Percentiles rank a stretch among this genome's conserved stretches.
These are phyloP conservation scores for Festucalex cinctus DNA, from an alignment of 2,113 vertebrate species.

Conservation along the genomic window DNA sequence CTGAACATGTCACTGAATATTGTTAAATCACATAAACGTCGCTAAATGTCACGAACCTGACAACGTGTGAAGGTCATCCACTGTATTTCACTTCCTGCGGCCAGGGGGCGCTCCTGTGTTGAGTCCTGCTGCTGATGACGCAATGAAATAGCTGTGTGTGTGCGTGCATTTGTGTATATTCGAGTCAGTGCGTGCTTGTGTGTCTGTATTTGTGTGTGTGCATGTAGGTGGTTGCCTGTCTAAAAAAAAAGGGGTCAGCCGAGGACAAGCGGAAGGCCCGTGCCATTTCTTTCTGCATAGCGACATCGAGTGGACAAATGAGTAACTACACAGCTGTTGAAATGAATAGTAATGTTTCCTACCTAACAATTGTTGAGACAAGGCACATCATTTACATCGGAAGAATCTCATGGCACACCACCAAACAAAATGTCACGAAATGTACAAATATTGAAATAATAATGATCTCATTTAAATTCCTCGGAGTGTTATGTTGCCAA, in stretches of 20 bases:
- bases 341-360: not conserved
- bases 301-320: constrained; percentile 64
- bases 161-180: not conserved
- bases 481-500: no score
- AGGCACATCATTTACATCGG: not conserved
- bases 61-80: not conserved
- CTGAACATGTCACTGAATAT: no score
- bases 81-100: not conserved
- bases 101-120: not conserved
- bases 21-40: no score
- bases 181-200: not conserved
- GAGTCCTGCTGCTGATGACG: not conserved
- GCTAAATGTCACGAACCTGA: no score
- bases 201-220: not conserved
- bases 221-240: constrained; percentile 28
- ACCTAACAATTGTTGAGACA: not conserved
- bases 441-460: no score
- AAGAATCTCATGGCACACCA: not conserved
- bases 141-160: constrained; percentile 3
- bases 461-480: no score
- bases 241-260: constrained; percentile 41
- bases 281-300: constrained; percentile 60
- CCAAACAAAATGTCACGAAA: not conserved
- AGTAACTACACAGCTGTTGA: constrained; percentile 23
- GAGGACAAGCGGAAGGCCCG: constrained; percentile 54